A percentile compares a stretch with the other conserved stretches of the same genome.
These are phyloP conservation scores for Chelonia mydas DNA, from an alignment of 2,797 vertebrate genomes.

Conservation along the genomic window DNA sequence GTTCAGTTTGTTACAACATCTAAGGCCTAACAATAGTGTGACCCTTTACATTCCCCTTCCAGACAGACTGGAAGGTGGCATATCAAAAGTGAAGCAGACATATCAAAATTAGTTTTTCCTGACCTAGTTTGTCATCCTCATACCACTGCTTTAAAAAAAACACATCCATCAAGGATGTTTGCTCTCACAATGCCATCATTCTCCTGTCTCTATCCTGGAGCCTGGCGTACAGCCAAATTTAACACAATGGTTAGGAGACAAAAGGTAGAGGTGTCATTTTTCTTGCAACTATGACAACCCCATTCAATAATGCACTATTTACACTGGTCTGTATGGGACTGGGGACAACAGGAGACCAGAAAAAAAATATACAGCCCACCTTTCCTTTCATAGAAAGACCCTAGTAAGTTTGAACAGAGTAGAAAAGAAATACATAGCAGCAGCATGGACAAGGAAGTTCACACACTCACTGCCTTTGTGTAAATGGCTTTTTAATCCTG, in stretches of 20 bases:
- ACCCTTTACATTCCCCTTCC: slow-evolving; percentile 52
- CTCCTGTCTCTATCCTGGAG: background rate
- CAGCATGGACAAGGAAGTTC: background rate
- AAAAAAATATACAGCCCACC: background rate
- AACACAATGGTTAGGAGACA: background rate
- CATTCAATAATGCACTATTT: background rate
- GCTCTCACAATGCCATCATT: background rate
- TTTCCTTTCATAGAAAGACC: background rate
- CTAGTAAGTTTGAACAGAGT: background rate
- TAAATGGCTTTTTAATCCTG: background rate
- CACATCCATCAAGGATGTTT: slow-evolving; percentile 33
- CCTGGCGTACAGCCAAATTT: slow-evolving; percentile 13
- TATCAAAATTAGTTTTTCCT: slow-evolving; percentile 56
- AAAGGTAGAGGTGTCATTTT: background rate
- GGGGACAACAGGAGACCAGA: fast-evolving
- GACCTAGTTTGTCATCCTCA: slow-evolving; percentile 61
- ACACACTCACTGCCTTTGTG: background rate
- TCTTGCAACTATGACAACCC: background rate
- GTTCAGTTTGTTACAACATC: fast-evolving
- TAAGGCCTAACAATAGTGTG: background rate
- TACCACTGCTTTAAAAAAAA: slow-evolving; percentile 56
- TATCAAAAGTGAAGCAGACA: slow-evolving; percentile 69
- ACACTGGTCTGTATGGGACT: background rate
- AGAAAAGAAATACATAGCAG: background rate
- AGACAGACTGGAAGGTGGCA: slow-evolving; percentile 57